Percentiles rank a stretch among this genome's conserved stretches.
phyloP scores from a whole-genome alignment of 2,113 vertebrate genomes.

The Gnathonemus longibarbis region DNA sequence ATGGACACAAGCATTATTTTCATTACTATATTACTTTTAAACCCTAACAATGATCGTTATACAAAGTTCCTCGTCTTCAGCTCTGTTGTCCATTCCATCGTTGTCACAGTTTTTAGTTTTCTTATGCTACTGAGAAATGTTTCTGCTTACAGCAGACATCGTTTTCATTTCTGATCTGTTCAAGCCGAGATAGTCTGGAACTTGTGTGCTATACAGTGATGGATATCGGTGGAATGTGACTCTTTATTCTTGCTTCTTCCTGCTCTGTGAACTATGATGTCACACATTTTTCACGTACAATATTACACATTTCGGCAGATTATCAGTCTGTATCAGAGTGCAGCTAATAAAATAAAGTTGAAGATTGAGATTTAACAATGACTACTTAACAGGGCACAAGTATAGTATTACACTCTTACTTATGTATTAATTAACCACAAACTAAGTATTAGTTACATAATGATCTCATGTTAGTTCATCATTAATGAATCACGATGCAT shows the following conservation, averaged over 20 bases:
- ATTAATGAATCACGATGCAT: neutral
- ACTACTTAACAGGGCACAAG: neutral
- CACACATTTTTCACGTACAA: neutral
- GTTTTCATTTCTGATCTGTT: neutral
- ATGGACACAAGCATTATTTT: neutral
- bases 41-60: neutral
- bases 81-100: neutral
- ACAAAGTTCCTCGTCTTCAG: neutral
- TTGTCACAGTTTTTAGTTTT: neutral
- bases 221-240: neutral
- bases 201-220: neutral
- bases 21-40: neutral
- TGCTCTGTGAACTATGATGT: neutral
- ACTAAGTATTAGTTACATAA: neutral
- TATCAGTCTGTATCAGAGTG: neutral
- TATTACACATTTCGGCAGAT: neutral
- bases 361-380: neutral
- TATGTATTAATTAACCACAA: neutral
- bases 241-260: neutral
- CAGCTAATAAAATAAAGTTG: neutral
- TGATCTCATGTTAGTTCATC: neutral
- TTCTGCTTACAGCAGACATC: neutral
- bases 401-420: neutral
- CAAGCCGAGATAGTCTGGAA: neutral
- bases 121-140: neutral